Evolutionary conservation across 2,797 vertebrate genomes (phyloP).

Genomic region (Sitta carolinensis): DNA sequence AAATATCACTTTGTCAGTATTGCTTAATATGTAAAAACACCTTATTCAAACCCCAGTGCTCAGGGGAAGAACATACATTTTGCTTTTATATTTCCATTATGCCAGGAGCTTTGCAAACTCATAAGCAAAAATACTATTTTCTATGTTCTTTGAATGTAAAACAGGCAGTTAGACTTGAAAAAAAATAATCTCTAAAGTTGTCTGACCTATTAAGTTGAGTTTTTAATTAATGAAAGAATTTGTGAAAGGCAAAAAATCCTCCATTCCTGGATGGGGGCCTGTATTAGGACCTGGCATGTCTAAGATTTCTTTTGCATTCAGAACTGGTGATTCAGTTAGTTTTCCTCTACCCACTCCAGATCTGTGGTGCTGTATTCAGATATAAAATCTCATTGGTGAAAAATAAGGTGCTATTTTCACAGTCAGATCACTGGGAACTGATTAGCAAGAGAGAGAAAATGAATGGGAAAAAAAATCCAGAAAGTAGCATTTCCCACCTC

Average conservation of each 20-base stretch:
- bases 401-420: neutral
- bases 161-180: neutral
- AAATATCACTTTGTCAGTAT: neutral
- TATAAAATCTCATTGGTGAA: neutral
- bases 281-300: neutral
- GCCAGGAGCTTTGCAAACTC: neutral
- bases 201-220: neutral
- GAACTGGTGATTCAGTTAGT: neutral
- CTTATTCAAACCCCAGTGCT: neutral
- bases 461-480: neutral
- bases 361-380: neutral
- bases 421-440: neutral
- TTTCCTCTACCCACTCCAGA: neutral
- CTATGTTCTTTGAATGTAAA: neutral
- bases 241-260: neutral
- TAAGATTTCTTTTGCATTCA: neutral
- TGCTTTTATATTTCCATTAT: neutral
- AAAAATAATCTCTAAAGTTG: neutral
- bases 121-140: constrained; percentile 11
- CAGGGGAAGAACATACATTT: neutral
- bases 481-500: neutral
- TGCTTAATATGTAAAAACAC: neutral
- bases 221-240: neutral
- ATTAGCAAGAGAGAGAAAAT: neutral
- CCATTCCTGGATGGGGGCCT: neutral